These are phyloP conservation scores for Hippocampus zosterae DNA, from an alignment of 2,113 vertebrate genomes.

Conservation along the genomic window DNA sequence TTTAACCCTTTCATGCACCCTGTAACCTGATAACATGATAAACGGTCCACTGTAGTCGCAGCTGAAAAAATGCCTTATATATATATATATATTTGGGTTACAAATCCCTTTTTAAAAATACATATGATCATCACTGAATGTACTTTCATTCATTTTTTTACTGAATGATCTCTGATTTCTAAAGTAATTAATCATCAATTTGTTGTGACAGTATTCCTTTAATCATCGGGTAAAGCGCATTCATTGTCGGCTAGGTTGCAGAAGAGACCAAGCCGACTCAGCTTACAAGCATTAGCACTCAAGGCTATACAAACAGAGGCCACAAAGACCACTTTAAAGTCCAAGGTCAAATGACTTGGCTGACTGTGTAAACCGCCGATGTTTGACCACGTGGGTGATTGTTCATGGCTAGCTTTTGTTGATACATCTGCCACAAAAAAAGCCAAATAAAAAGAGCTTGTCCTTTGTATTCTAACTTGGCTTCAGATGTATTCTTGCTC, in stretches of 20 bases:
- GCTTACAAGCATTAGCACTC: background rate
- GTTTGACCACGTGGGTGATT: background rate
- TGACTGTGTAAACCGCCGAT: background rate
- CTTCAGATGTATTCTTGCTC: background rate
- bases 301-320: background rate
- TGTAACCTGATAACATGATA: too few relatives aligned
- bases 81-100: too few relatives aligned
- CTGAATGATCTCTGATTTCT: too few relatives aligned
- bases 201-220: background rate
- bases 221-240: background rate
- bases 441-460: background rate
- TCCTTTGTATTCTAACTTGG: background rate
- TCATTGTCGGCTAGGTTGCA: background rate
- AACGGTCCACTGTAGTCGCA: too few relatives aligned
- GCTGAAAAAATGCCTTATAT: too few relatives aligned
- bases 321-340: background rate
- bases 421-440: background rate
- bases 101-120: too few relatives aligned
- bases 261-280: background rate
- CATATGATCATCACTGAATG: too few relatives aligned
- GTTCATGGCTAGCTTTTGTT: background rate
- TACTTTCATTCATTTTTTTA: too few relatives aligned
- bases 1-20: too few relatives aligned
- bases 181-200: too few relatives aligned
- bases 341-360: background rate